These are phyloP conservation scores for Atta cephalotes DNA, from an alignment of 1,140 invertebrate species.

Conservation along the genomic window DNA sequence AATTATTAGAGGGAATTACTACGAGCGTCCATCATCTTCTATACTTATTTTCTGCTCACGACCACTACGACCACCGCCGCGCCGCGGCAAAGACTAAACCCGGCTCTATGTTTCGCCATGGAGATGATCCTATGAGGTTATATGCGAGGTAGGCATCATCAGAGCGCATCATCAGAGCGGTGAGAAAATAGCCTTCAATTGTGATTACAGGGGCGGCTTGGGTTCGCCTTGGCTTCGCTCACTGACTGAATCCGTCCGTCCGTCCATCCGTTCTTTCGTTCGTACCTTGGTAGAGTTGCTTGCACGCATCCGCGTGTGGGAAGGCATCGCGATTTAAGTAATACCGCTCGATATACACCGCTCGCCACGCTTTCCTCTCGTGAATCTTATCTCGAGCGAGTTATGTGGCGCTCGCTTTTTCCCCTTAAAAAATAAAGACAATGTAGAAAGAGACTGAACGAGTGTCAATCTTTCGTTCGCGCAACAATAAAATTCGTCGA, in stretches of 20 bases:
- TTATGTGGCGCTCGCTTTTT: neutral
- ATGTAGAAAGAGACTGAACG: neutral
- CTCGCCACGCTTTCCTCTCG: slow-evolving; percentile 18
- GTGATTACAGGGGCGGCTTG: slow-evolving; percentile 86
- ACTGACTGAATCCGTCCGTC: slow-evolving; percentile 74
- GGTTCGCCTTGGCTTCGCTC: slow-evolving; percentile 76
- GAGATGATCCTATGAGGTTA: slow-evolving; percentile 85
- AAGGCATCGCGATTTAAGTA: slow-evolving; percentile 73
- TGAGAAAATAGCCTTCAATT: slow-evolving; percentile 87
- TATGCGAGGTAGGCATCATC: slow-evolving; percentile 80
- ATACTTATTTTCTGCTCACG: slow-evolving; percentile 85
- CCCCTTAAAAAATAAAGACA: too few relatives aligned
- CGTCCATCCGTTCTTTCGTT: slow-evolving; percentile 45
- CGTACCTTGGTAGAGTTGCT: slow-evolving; percentile 6
- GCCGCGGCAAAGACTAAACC: slow-evolving; percentile 73
- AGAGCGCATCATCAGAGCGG: slow-evolving; percentile 86
- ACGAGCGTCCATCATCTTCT: slow-evolving; percentile 86
- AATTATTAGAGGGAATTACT: slow-evolving; percentile 87
- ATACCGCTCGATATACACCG: slow-evolving; percentile 60
- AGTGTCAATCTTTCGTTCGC: neutral
- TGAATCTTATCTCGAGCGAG: neutral
- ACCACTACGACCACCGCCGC: slow-evolving; percentile 73
- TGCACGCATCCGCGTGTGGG: slow-evolving; percentile 57
- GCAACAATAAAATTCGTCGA: neutral
- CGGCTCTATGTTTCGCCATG: slow-evolving; percentile 76